Conservation (phyloP, 2,888 invertebrate species). For the Agelastica alni region DNA sequence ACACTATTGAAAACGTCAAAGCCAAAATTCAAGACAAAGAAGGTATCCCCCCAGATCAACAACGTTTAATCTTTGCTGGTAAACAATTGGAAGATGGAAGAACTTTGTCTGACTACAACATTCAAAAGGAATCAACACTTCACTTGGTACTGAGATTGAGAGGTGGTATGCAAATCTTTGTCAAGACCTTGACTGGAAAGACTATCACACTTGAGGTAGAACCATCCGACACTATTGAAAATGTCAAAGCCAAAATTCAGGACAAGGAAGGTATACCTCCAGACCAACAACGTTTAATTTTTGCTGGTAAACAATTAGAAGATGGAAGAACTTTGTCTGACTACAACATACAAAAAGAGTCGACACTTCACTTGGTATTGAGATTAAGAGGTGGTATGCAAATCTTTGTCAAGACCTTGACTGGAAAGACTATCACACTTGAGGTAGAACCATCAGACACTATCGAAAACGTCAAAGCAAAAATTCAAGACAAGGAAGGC, state of each 20-base stretch:
- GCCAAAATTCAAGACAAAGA: conserved; percentile 64
- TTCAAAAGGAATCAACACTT: conserved; percentile 65
- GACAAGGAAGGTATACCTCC: conserved; percentile 62
- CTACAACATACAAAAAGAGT: conserved; percentile 70
- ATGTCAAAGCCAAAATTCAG: conserved; percentile 66
- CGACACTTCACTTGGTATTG: conserved; percentile 61
- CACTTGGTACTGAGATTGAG: conserved; percentile 61
- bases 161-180: conserved; percentile 67
- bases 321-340: conserved; percentile 69
- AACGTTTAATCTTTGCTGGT: conserved; percentile 68
- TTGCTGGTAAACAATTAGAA: conserved; percentile 71
- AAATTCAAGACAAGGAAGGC: neutral
- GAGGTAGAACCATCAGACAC: neutral
- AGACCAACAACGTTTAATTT: conserved; percentile 67
- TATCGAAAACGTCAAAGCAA: neutral
- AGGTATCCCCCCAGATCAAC: conserved; percentile 64
- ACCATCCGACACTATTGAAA: conserved; percentile 68
- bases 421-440: neutral
- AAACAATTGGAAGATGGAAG: conserved; percentile 73
- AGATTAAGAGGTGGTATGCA: conserved; percentile 60
- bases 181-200: conserved; percentile 60
- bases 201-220: conserved; percentile 63
- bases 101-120: conserved; percentile 69
- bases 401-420: neutral
- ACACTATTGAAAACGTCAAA: conserved; percentile 69